Base-by-base conservation (phyloP, 1,140 invertebrate species). In the Pogonus chalceus region DNA sequence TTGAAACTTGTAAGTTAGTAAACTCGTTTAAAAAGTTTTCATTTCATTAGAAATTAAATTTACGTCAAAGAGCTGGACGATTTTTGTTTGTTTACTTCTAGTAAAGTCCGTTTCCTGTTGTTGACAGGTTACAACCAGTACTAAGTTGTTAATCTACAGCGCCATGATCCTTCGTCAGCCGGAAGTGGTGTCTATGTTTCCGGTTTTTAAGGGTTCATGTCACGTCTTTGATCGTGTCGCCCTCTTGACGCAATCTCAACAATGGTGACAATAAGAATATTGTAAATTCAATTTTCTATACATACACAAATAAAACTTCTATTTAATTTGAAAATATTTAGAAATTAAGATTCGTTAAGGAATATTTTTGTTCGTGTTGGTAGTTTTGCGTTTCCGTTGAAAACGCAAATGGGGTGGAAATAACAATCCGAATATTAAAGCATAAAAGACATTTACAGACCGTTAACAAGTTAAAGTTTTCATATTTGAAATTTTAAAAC, bases 1-100 rank as follows among this genome's bases (percentile, higher is more conserved):
- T 16, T 12, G n/a, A 43, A 43, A 43, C 37, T 43, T 43, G 9
- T 18, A 43, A 43, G 37, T 43, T 12, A 18, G 26, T 31, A 18
- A 43, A 43, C 37, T 43, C 37, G 37, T 43, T n/a, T 43, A 43
- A 43, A 31, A 43, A 43, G 37, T 43, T 43, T 43, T 43, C 37
- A 43, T 43, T 43, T 16, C 37, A 43, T 43, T 43, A 43, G 37
- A 43, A 43, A 43, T 43, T 9, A 43, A 43, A 43, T 43, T 43
- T 43, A 16, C 18, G 37, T 12, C 37, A 18, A 7, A 10, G 37
- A 43, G 7, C 3, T 31, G 9, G 37, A 7, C 18, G 9, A 3
- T 43, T 43, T 43, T 43, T 43, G 37, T 43, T 43, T 43, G 37
- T 43, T 12, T 43, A 18, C 37, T 9, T 43, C 37, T 43, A 4